phyloP scores from a whole-genome alignment of 2,888 invertebrate genomes.

The Drosophila infuscata region DNA sequence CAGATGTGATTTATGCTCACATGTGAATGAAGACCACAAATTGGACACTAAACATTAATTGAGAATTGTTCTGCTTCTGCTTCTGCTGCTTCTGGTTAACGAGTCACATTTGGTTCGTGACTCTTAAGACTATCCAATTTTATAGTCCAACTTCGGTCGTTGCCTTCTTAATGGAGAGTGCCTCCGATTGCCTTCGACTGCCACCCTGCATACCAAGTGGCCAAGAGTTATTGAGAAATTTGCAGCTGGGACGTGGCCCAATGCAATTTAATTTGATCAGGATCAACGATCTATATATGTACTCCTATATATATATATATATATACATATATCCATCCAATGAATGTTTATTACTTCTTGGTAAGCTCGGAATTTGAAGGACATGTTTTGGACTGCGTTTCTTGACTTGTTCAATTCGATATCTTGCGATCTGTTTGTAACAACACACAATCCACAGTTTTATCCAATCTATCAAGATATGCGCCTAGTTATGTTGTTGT shows the following conservation, averaged over 20 bases:
- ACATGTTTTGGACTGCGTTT: slow-evolving; percentile 14
- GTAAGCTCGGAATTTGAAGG: slow-evolving; percentile 19
- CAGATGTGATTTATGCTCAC: not conserved
- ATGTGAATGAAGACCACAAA: not conserved
- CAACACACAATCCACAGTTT: slow-evolving; percentile 21
- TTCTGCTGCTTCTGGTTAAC: not conserved
- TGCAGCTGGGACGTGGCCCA: slow-evolving; percentile 38
- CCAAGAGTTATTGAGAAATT: slow-evolving; percentile 49
- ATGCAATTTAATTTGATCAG: slow-evolving; percentile 30
- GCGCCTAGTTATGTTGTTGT: slow-evolving; percentile 4
- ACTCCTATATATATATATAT: not conserved
- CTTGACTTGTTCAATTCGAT: slow-evolving; percentile 21
- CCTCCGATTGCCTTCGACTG: slow-evolving; percentile 8
- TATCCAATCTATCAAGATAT: slow-evolving; percentile 26
- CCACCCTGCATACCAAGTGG: slow-evolving; percentile 53
- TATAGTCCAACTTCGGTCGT: slow-evolving; percentile 54
- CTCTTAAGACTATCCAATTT: slow-evolving; percentile 57
- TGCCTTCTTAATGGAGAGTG: slow-evolving; percentile 53
- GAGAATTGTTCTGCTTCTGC: slow-evolving; percentile 36
- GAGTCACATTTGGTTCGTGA: slow-evolving; percentile 46
- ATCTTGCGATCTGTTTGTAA: slow-evolving; percentile 20
- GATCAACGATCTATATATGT: slow-evolving; percentile 14
- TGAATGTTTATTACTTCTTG: not conserved
- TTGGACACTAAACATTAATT: slow-evolving; percentile 37
- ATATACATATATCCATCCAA: not conserved